Conservation (phyloP, 2,888 invertebrate genomes). For the Sphecodes monilicornis region DNA sequence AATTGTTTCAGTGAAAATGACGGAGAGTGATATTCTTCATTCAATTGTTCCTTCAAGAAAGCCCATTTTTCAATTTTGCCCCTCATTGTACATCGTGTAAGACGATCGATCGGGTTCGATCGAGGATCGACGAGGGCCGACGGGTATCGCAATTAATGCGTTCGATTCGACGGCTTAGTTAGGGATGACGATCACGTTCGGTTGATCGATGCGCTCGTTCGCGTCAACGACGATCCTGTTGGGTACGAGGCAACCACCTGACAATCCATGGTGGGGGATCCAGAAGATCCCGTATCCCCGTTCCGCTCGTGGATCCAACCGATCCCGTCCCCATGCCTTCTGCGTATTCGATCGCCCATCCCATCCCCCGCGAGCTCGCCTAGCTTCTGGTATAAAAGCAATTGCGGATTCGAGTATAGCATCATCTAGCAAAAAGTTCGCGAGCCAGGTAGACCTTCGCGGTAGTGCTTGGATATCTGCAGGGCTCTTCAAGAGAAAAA, state of each 20-base stretch:
- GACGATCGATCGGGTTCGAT: conserved; percentile 50
- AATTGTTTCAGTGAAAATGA: no score
- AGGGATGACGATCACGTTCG: conserved; percentile 77
- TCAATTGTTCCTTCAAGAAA: no score
- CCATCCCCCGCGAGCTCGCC: conserved; percentile 58
- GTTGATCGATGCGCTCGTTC: conserved; percentile 73
- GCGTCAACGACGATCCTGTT: conserved; percentile 69
- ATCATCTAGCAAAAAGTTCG: conserved; percentile 71
- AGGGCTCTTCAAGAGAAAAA: conserved; percentile 9
- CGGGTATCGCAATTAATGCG: conserved; percentile 77
- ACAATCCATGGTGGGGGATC: conserved; percentile 64
- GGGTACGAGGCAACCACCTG: conserved; percentile 66
- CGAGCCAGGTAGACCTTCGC: conserved; percentile 52
- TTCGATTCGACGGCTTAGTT: conserved; percentile 71
- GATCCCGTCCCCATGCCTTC: conserved; percentile 60
- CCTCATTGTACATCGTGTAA: conserved; percentile 1
- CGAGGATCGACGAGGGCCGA: conserved; percentile 25
- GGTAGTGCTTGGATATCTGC: conserved; percentile 54
- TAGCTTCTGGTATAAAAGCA: conserved; percentile 78
- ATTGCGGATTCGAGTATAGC: conserved; percentile 72
- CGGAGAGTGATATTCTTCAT: no score
- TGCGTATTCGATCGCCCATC: conserved; percentile 50
- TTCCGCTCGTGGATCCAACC: conserved; percentile 51
- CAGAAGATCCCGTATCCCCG: conserved; percentile 66
- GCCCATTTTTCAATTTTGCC: no score